These are phyloP conservation scores for Ormyrus nitidulus DNA, from an alignment of 2,888 invertebrate genomes.

Conservation along the genomic window DNA sequence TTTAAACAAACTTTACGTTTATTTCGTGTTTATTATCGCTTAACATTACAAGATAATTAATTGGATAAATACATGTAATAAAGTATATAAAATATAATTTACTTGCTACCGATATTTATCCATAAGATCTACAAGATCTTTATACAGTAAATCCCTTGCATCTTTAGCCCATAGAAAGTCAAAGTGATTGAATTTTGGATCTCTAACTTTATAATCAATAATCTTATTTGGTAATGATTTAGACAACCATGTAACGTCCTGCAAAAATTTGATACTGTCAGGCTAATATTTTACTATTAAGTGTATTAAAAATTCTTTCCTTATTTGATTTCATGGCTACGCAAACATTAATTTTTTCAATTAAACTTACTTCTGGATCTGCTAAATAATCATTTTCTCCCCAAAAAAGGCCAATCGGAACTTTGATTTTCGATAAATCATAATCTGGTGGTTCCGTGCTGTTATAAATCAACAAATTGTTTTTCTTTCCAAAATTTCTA, in stretches of 20 bases:
- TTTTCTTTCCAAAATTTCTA: conserved; percentile 82
- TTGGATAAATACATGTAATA: no score
- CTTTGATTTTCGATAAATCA: conserved; percentile 79
- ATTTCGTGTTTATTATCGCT: no score
- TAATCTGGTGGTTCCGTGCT: conserved; percentile 80
- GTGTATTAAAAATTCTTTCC: background rate
- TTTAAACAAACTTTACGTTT: no score
- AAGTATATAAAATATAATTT: no score
- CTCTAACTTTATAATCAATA: conserved; percentile 78
- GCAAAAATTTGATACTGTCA: conserved; percentile 28
- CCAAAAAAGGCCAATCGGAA: conserved; percentile 82
- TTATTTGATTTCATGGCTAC: background rate
- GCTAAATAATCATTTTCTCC: conserved; percentile 86
- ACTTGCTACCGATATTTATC: background rate
- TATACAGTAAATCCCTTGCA: conserved; percentile 80
- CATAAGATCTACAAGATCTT: conserved; percentile 75
- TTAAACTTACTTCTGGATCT: conserved; percentile 75
- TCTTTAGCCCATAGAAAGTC: conserved; percentile 84
- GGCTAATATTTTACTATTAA: background rate
- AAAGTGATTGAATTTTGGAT: conserved; percentile 83
- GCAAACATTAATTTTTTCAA: background rate
- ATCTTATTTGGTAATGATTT: conserved; percentile 77
- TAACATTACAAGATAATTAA: no score
- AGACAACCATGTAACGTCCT: conserved; percentile 80
- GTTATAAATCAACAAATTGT: conserved; percentile 80